phyloP scores from a whole-genome alignment of 2,888 invertebrate species.

The Amiota mariae region DNA sequence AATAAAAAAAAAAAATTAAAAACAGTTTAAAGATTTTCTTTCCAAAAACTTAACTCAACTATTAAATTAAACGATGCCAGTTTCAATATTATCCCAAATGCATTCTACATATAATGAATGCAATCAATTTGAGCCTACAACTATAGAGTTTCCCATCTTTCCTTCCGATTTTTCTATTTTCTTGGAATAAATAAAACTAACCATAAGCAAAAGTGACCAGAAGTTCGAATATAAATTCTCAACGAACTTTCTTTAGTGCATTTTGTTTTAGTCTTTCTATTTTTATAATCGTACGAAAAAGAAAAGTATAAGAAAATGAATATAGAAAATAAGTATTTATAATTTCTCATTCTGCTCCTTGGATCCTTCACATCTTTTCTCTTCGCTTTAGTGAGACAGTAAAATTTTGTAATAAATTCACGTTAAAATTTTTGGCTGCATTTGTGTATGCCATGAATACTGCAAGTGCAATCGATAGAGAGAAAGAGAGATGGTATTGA shows the following conservation, averaged over 20 bases:
- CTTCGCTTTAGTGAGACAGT: neutral
- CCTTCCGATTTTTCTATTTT: too few species aligned
- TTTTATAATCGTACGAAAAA: neutral
- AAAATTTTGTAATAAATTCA: constrained; percentile 54
- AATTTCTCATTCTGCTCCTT: neutral
- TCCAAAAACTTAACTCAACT: too few species aligned
- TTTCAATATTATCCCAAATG: too few species aligned
- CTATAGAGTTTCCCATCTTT: too few species aligned
- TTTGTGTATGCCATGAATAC: too few species aligned
- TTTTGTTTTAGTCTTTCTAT: constrained; percentile 14
- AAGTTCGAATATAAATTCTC: constrained; percentile 50
- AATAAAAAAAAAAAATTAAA: too few species aligned
- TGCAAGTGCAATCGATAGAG: neutral
- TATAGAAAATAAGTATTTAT: neutral
- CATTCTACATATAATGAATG: too few species aligned
- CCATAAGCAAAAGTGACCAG: constrained; percentile 48
- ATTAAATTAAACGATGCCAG: too few species aligned
- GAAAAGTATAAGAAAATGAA: neutral
- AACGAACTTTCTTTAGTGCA: constrained; percentile 36
- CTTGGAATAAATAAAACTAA: too few species aligned
- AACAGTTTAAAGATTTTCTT: too few species aligned
- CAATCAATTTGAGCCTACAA: too few species aligned
- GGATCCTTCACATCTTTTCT: neutral
- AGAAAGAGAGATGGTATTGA: neutral
- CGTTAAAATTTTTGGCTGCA: constrained; percentile 49